Base-by-base conservation (phyloP, 2,797 vertebrate genomes). In the Etheostoma nigrum region DNA sequence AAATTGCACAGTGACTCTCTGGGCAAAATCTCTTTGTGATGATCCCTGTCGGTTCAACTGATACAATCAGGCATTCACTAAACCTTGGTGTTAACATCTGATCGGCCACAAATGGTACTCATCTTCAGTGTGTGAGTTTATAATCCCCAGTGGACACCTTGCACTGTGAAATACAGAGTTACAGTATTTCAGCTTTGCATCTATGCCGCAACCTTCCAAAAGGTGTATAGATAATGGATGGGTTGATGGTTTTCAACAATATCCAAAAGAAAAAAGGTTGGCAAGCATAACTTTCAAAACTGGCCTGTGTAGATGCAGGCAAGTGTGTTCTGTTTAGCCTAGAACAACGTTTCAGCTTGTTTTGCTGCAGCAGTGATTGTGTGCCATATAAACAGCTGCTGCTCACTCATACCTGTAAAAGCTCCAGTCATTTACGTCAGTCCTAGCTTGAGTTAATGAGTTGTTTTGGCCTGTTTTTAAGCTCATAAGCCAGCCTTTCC, bases 71-170 rank as follows among this genome's bases (percentile, higher is more conserved):
- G 73, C 47, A 21, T 74, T 73, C 60, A 36, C 51, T 42, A 54
- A 55, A 64, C 57, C 58, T 80, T 67, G 21, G 68, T 68, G 54
- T 79, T 78, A 82, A 81, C 87, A 78, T 78, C 54, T 78, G 76
- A 82, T 23, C n/a, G 3, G 63, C 84, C 21, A 21, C 44, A 82
- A 74, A 90, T 71, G 53, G 12, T 40, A 13, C 58, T 77, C 18
- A 53, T 15, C 58, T 27, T 73, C 44, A 7, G 63, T 21, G 30
- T 60, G 2, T 74, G 67, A 88, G 51, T 57, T 81, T 77, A 84
- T 80, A 67, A 81, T 67, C 59, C 83, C 77, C 80, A 66, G 51
- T 75, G 69, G 69, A 86, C 58, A 53, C 9, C 21, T 11, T 15
- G 62, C 36, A 4, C 65, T 21, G 58, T 44, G 40, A 81, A 66